phyloP scores from a whole-genome alignment of 2,888 invertebrate genomes.

The Rhynchonema sp. region DNA sequence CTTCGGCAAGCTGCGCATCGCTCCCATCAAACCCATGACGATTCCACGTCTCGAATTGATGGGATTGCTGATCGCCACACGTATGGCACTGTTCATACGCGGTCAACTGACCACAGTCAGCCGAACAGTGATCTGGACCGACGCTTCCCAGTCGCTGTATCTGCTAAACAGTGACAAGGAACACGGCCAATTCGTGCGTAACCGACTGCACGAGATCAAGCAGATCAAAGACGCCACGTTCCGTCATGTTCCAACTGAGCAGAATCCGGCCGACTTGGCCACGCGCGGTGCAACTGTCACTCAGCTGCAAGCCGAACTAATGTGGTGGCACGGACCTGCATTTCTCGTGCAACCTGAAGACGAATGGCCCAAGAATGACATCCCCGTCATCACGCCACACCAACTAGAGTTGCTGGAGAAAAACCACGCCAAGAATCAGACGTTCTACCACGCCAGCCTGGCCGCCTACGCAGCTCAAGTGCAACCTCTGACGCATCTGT shows the following conservation, averaged over 20 bases:
- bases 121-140: background rate
- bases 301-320: slow-evolving; percentile 5
- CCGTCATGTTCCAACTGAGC: slow-evolving; percentile 12
- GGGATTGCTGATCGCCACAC: background rate
- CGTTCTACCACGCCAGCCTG: too few species aligned
- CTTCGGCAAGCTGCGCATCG: background rate
- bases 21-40: background rate
- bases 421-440: background rate
- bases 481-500: too few species aligned
- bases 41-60: background rate
- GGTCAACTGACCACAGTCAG: background rate
- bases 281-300: slow-evolving; percentile 11
- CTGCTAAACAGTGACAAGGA: background rate
- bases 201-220: background rate
- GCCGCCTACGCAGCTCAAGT: too few species aligned
- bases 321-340: slow-evolving; percentile 11
- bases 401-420: background rate
- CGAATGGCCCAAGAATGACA: background rate
- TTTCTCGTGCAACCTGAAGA: slow-evolving; percentile 1
- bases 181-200: background rate
- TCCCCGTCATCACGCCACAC: background rate
- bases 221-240: background rate
- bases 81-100: background rate
- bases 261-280: slow-evolving; percentile 23
- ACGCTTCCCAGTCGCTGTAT: background rate